A percentile compares a stretch with the other conserved stretches of the same genome.
These are phyloP conservation scores for Suricata suricatta DNA, from an alignment of 2,113 vertebrate species.

Conservation along the genomic window DNA sequence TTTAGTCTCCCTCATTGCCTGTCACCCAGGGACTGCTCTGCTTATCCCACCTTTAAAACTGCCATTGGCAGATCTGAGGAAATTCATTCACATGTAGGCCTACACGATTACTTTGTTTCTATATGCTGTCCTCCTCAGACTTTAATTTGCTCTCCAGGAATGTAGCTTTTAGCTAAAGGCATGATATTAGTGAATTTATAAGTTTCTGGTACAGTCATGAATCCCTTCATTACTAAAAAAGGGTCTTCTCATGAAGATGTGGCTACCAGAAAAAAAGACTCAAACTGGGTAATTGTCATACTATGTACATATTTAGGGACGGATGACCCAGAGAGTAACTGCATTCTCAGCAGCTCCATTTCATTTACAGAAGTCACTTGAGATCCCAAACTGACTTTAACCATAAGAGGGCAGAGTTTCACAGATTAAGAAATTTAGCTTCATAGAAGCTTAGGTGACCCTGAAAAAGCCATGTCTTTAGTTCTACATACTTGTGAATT, in stretches of 20 bases:
- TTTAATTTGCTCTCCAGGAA: neutral
- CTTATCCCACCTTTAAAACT: neutral
- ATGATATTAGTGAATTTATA: neutral
- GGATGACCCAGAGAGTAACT: neutral
- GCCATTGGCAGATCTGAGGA: neutral
- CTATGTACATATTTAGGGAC: neutral
- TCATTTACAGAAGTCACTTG: neutral
- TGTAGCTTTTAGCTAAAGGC: neutral
- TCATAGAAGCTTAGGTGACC: neutral
- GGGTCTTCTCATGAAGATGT: neutral
- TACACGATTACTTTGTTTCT: neutral
- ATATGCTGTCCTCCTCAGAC: neutral
- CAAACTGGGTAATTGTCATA: neutral
- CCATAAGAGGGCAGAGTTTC: neutral
- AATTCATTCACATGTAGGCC: neutral
- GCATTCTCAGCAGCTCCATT: neutral
- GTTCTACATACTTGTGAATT: neutral
- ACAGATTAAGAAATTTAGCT: neutral
- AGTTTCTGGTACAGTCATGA: neutral
- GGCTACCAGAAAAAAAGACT: neutral
- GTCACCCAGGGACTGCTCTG: neutral
- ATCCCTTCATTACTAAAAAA: neutral
- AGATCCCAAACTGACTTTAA: neutral
- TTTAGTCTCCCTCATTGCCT: neutral
- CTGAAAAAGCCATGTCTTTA: neutral